phyloP scores from a whole-genome alignment of 2,888 invertebrate species.

The Xanthorhoe designata region DNA sequence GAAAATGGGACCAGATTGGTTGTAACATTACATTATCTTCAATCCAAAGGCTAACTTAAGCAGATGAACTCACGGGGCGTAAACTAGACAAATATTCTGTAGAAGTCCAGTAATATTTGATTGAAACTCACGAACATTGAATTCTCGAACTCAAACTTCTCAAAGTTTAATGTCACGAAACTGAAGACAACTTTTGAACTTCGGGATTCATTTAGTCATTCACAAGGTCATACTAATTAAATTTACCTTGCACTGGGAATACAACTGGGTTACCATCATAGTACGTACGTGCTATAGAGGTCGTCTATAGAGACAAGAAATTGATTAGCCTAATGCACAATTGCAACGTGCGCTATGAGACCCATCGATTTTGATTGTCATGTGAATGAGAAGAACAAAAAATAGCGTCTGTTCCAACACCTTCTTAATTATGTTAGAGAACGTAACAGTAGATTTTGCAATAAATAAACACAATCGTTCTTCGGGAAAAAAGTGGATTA shows the following conservation, averaged over 20 bases:
- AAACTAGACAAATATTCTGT: no score
- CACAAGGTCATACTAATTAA: no score
- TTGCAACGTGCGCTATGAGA: slow-evolving; percentile 46
- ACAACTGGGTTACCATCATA: neutral
- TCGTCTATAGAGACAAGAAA: slow-evolving; percentile 29
- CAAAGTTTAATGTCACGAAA: no score
- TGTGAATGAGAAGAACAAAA: slow-evolving; percentile 59
- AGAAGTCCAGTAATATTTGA: no score
- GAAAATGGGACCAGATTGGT: no score
- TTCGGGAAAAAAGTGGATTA: neutral
- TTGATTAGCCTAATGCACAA: slow-evolving; percentile 44
- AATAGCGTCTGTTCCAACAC: slow-evolving; percentile 47
- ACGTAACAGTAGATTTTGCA: slow-evolving; percentile 14
- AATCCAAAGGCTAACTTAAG: no score
- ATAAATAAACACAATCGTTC: slow-evolving; percentile 5
- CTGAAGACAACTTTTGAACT: no score
- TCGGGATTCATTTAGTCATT: no score
- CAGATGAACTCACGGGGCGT: no score
- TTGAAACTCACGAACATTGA: no score
- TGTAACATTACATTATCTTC: no score
- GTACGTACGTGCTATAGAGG: neutral
- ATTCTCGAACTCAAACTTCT: no score
- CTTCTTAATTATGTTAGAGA: slow-evolving; percentile 43
- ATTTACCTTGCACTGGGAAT: neutral
- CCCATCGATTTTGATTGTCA: slow-evolving; percentile 66